Evolutionary conservation across 2,888 invertebrate genomes (phyloP), one percentile per base, ranked within the genome.

Genomic region (Leptogaster cylindrica): DNA sequence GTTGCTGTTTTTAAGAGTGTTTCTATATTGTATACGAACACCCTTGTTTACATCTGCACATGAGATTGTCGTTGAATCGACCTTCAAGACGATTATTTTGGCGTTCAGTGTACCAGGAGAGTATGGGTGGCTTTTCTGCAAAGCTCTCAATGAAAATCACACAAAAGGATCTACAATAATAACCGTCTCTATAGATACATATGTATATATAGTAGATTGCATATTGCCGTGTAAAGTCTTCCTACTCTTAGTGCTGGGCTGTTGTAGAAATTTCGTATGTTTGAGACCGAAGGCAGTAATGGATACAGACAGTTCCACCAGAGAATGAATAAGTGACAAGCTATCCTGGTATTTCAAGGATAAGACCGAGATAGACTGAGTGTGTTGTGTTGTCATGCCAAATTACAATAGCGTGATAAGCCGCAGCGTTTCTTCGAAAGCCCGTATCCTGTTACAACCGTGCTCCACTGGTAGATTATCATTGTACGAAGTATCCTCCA

Each of bases 61-160:
- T n/a, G n/a, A n/a, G n/a, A n/a, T n/a, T n/a, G n/a, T n/a, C n/a
- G n/a, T n/a, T n/a, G n/a, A n/a, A n/a, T n/a, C n/a, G n/a, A n/a
- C n/a, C n/a, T n/a, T n/a, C n/a, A n/a, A n/a, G n/a, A n/a, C n/a
- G n/a, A n/a, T 44, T 23, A 20, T 46, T 46, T 46, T 46, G 5
- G 3, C 10, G n/a, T 2, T n/a, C 16, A 46, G 8, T 46, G 46
- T 46, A 46, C 46, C 25, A 25, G 20, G 8, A 46, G 16, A 46
- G 25, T 23, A 23, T 25, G n/a, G n/a, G n/a, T 20, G 25, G 16
- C 20, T 5, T 50, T 50, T 23, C 6, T 36, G 12, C 23, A 55
- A 55, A 55, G 55, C 55, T 55, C 55, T 55, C 36, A 55, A 36
- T 55, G 55, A 55, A 55, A 55, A 18, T 55, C 36, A 55, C 55